Evolutionary conservation across 1,140 invertebrate species (phyloP), one percentile per base, ranked within the genome.

Genomic region (Drosophila albomicans): DNA sequence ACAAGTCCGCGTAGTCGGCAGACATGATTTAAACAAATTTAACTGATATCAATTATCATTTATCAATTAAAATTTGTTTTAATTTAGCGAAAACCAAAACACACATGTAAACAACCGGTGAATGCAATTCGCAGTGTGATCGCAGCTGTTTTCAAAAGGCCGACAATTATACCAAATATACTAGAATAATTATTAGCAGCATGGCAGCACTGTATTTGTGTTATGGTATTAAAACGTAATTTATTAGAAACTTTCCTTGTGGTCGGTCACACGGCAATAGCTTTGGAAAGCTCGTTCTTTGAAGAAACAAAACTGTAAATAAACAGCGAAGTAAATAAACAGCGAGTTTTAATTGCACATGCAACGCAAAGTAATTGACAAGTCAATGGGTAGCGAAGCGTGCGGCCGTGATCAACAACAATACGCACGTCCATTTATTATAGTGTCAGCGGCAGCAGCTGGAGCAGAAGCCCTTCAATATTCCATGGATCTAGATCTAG

Each of bases 1-100:
- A 94, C 30, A 96, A 92, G 82, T 95, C 94, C 11, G 94, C 94
- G 57, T 94, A 93, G 73, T 95, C 94, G 58, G 94, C 92, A 28
- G 95, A 95, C 96, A 96, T 96, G 52, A n/a, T 35, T 28, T n/a
- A 49, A 25, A 38, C 6, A 38, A 38, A 10, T 25, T 25, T 25
- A 25, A 25, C 20, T 38, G 10, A 3, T 6, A 6, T 10, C 35
- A 6, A 38, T 2, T 38, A 38, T 38, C 20, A 25, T 25, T 25
- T 25, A 25, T 25, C 20, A 38, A 38, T 38, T 38, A 7, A 8
- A 38, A 7, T 38, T 38, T 7, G 10, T 38, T 38, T 38, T 13
- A 1, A 5, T 13, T 43, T 13, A 13, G 13, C n/a, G 5, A 41
- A 41, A 5, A 13, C 1, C n/a, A 13, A 43, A 43, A n/a, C n/a